Evolutionary conservation across 2,888 invertebrate genomes (phyloP), one percentile per base, ranked within the genome.

Genomic region (Trissolcus brochymenae): DNA sequence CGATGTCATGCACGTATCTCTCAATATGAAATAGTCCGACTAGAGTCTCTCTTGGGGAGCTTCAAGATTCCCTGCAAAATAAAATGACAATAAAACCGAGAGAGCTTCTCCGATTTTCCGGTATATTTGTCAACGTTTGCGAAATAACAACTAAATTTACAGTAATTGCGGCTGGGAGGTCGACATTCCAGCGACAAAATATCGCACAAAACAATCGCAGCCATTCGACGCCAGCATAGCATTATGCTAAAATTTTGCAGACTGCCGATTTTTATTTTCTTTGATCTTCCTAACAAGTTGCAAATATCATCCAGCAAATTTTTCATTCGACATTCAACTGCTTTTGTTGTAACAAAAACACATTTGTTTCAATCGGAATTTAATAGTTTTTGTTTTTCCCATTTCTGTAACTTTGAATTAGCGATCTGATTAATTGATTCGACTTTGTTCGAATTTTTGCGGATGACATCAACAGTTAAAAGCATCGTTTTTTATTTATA

Each of bases 211-310:
- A 72, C 57, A 51, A 57, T 62, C 29, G 14, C 3, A 49, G 19
- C 51, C 53, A 46, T 72, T 72, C 57, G 59, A 64, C 14, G 56
- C 53, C 57, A 16, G 71, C 71, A 64, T 72, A 35, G 35, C 54
- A 72, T 64, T 72, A 72, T 64, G 71, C 43, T 35, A 35, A 64
- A 64, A 72, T 72, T 11, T 29, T 4, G 14, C 46, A 46, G 46
- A 46, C 46, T 7, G 14, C 46, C 16, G n/a, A 2, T 71, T 62
- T 53, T 57, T 51, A n/a, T n/a, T 62, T 41, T 29, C 50, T 56
- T 29, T 29, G 49, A 55, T 70, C 25, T 19, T 16, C 25, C 51
- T 56, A 62, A 50, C 50, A 62, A 56, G 61, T 70, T 43, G 56
- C 46, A 21, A 62, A 70, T 50, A 62, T 56, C 14, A 62, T 61